These are phyloP conservation scores for Cryptoblepharus egeriae DNA, from an alignment of 2,797 vertebrate genomes.

Conservation along the genomic window DNA sequence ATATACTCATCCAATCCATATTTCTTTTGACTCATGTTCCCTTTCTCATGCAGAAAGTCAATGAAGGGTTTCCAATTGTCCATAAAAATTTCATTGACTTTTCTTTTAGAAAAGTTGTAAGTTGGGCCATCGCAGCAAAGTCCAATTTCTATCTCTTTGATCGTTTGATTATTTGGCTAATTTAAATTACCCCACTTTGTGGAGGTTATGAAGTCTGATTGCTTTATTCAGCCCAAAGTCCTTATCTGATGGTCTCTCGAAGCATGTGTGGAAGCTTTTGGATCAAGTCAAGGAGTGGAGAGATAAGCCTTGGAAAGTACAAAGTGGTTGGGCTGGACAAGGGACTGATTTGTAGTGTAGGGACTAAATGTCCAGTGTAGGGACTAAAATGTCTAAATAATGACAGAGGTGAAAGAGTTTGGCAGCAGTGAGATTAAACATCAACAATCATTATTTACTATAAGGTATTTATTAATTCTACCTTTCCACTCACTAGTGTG, in stretches of 20 bases:
- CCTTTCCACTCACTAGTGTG: no score
- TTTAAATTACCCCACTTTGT: neutral
- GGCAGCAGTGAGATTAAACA: neutral
- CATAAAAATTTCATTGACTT: no score
- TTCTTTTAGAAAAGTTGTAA: no score
- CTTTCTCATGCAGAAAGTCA: no score
- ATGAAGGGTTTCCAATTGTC: no score
- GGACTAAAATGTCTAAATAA: neutral
- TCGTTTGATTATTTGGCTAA: neutral
- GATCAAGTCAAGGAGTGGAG: neutral
- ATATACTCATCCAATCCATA: no score
- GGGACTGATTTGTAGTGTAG: neutral
- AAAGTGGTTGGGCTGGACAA: neutral
- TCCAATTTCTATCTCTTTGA: neutral
- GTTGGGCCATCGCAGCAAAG: no score
- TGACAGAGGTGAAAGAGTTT: neutral
- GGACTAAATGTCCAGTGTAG: neutral
- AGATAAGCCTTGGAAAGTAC: neutral
- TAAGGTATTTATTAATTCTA: no score
- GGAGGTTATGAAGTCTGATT: neutral
- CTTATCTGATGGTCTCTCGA: neutral
- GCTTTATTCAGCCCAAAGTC: no score
- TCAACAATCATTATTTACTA: neutral
- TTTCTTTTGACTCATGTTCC: no score
- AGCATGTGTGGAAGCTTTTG: no score